Conservation (phyloP, 2,113 vertebrate species). For the Neoarius graeffei region DNA sequence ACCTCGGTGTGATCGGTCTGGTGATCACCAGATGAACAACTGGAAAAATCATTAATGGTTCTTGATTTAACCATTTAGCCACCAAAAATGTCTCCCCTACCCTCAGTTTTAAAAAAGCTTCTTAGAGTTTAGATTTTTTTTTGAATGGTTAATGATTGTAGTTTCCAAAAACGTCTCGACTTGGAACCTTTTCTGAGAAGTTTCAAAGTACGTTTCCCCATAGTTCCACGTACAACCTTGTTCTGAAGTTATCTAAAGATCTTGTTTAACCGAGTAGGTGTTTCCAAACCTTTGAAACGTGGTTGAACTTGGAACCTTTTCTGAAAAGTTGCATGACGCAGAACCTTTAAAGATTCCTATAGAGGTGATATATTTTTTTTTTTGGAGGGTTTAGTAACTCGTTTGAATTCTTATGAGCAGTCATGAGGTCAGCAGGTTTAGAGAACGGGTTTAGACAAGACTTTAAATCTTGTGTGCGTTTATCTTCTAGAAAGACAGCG, state of each 20-base stretch:
- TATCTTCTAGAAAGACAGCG: constrained; percentile 12
- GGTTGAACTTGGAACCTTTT: not conserved
- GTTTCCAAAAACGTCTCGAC: no score
- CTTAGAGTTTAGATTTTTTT: not conserved
- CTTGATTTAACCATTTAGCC: no score
- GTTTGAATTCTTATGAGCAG: not conserved
- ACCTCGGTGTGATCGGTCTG: no score
- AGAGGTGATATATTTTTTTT: not conserved
- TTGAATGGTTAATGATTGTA: no score
- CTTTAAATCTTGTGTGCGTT: not conserved
- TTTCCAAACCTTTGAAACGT: not conserved
- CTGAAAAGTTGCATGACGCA: not conserved
- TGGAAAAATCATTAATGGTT: not conserved
- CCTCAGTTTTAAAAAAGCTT: no score
- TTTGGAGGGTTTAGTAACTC: not conserved
- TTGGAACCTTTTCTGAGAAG: not conserved
- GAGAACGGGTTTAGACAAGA: not conserved
- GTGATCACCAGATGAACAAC: not conserved
- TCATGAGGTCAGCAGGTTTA: not conserved
- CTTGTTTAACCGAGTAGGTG: not conserved
- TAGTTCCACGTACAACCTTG: not conserved
- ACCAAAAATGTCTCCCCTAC: no score
- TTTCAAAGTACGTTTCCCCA: not conserved
- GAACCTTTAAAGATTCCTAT: not conserved
- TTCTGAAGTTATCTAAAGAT: not conserved